These are phyloP conservation scores for Hafferia zeledoni DNA, from an alignment of 2,797 vertebrate genomes.

Conservation along the genomic window DNA sequence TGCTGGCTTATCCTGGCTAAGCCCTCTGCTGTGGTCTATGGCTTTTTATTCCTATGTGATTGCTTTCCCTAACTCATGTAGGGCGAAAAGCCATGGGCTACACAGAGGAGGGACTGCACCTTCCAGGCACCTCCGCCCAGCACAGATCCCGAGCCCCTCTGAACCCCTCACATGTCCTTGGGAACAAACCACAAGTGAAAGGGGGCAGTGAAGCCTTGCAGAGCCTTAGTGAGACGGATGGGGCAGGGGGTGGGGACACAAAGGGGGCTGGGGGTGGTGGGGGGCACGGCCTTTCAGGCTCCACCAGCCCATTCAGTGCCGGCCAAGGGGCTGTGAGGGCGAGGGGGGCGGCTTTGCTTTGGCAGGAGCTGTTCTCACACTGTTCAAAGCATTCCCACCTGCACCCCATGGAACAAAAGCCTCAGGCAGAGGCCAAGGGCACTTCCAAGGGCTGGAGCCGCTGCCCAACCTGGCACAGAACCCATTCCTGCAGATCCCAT, in stretches of 20 bases:
- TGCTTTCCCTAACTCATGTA: constrained; percentile 94
- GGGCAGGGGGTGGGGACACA: constrained; percentile 7
- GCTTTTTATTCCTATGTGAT: constrained; percentile 99
- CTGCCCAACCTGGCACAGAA: not conserved
- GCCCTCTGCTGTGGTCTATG: constrained; percentile 95
- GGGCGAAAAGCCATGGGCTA: constrained; percentile 99
- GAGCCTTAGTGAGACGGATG: not conserved
- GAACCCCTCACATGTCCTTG: not conserved
- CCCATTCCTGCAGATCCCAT: fast-evolving
- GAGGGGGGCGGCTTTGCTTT: not conserved
- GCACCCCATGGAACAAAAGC: not conserved
- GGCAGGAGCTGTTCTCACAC: not conserved
- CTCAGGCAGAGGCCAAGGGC: not conserved
- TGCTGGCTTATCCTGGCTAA: constrained; percentile 54
- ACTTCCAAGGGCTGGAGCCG: not conserved
- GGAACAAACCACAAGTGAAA: not conserved
- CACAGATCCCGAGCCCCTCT: constrained; percentile 1
- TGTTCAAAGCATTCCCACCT: constrained; percentile 34
- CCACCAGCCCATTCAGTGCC: not conserved
- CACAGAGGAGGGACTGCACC: constrained; percentile 87
- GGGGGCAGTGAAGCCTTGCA: not conserved
- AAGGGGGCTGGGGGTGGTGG: not conserved
- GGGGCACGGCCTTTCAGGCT: constrained; percentile 7
- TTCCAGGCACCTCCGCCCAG: constrained; percentile 40
- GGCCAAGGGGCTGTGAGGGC: not conserved